Conservation (phyloP, 2,888 invertebrate species). For the Neoaliturus tenellus region DNA sequence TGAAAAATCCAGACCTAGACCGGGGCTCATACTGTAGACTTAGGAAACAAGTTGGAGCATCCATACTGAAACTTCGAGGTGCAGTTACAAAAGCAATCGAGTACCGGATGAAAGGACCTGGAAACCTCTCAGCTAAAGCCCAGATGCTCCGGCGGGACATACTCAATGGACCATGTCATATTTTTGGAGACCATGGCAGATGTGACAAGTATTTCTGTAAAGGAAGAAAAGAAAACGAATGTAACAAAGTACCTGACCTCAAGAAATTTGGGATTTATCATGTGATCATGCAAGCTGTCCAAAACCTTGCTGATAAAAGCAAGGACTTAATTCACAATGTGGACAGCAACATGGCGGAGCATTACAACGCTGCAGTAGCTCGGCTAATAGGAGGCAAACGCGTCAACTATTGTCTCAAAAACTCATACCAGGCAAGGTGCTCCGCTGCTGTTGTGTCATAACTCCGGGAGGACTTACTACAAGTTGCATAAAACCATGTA, state of each 20-base stretch:
- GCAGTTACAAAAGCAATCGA: slow-evolving; percentile 28
- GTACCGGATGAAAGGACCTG: not conserved
- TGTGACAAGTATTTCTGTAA: slow-evolving; percentile 45
- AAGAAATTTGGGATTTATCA: slow-evolving; percentile 11
- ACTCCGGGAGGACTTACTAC: slow-evolving; percentile 65
- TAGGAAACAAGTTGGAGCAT: slow-evolving; percentile 41
- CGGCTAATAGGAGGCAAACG: slow-evolving; percentile 68
- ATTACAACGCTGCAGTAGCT: not conserved
- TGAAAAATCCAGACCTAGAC: not conserved
- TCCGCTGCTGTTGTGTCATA: slow-evolving; percentile 69
- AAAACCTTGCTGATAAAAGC: slow-evolving; percentile 3
- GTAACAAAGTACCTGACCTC: slow-evolving; percentile 10
- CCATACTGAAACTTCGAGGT: not conserved
- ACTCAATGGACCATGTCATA: slow-evolving; percentile 35
- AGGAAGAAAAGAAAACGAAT: not conserved
- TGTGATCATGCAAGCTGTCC: not conserved
- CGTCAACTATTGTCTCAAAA: slow-evolving; percentile 66
- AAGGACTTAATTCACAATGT: slow-evolving; percentile 45
- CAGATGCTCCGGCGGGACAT: slow-evolving; percentile 14
- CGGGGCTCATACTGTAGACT: too few relatives aligned
- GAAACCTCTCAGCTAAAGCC: not conserved
- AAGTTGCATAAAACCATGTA: slow-evolving; percentile 27
- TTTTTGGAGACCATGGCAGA: slow-evolving; percentile 43
- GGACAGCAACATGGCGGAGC: slow-evolving; percentile 18
- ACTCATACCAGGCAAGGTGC: slow-evolving; percentile 68